A percentile compares a stretch with the other conserved stretches of the same genome.
Conservation (phyloP, 1,140 invertebrate species). For the Atta texana region DNA sequence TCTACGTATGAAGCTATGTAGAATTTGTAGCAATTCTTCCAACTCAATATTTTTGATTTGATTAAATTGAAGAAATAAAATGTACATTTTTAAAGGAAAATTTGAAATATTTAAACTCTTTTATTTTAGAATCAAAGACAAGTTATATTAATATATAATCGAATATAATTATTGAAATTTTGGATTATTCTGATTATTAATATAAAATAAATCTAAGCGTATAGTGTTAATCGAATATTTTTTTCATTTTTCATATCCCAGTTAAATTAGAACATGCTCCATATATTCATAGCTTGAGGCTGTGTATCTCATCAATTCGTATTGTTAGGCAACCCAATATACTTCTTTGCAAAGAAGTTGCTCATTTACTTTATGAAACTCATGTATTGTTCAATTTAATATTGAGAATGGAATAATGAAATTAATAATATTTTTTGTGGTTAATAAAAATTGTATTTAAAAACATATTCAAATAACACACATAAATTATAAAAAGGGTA, state of each 20-base stretch:
- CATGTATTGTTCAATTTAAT: not conserved
- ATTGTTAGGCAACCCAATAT: conserved; percentile 28
- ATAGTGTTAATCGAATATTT: conserved; percentile 33
- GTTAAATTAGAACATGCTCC: conserved; percentile 51
- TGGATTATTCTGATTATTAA: not conserved
- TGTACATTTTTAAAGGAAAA: not conserved
- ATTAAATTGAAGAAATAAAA: not conserved
- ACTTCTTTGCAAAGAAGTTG: not conserved
- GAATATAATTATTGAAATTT: not conserved
- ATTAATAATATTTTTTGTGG: not conserved
- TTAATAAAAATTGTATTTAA: not conserved
- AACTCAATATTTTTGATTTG: not conserved
- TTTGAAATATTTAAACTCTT: not conserved
- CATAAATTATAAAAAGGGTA: not conserved
- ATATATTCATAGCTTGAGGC: conserved; percentile 45
- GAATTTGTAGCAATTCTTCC: not conserved
- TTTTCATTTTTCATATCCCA: conserved; percentile 48
- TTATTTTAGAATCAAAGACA: not conserved
- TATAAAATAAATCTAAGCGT: not conserved
- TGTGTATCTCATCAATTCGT: not conserved
- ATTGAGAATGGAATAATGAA: not conserved
- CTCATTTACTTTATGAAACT: not conserved
- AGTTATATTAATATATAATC: not conserved
- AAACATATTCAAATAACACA: not conserved
- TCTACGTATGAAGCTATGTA: not conserved